Evolutionary conservation across 2,113 vertebrate genomes (phyloP).

Genomic region (Silurus asotus): DNA sequence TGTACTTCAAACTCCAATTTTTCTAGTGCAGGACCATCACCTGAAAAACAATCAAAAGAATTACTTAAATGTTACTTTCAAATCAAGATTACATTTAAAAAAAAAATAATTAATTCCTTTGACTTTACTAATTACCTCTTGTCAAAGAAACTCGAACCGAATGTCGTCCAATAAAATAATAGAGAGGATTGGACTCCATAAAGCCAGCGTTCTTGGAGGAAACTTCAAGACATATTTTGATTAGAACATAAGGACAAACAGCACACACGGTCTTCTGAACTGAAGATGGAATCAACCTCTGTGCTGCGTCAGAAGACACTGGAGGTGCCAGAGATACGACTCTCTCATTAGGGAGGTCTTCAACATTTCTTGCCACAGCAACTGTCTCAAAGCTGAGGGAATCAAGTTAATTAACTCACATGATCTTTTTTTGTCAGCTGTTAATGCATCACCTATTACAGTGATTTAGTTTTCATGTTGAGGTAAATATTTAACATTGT

Average conservation of each 20-base stretch:
- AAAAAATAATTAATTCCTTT: neutral
- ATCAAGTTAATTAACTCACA: neutral
- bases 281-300: constrained; percentile 2
- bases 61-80: neutral
- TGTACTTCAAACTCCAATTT: constrained; percentile 78
- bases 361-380: constrained; percentile 76
- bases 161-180: constrained; percentile 70
- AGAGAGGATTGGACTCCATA: constrained; percentile 59
- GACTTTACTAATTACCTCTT: constrained; percentile 67
- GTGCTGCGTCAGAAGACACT: constrained; percentile 16
- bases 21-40: constrained; percentile 68
- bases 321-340: constrained; percentile 71
- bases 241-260: constrained; percentile 57
- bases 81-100: neutral
- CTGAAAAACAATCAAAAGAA: constrained; percentile 48
- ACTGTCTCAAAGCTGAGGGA: constrained; percentile 70
- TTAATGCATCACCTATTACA: no score
- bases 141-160: constrained; percentile 57
- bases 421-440: neutral
- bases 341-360: constrained; percentile 65
- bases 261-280: constrained; percentile 62
- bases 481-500: neutral
- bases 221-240: constrained; percentile 70
- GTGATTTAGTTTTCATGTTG: no score
- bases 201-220: constrained; percentile 66